Evolutionary conservation across 2,797 vertebrate species (phyloP).

Genomic region (Diplodus puntazzo): DNA sequence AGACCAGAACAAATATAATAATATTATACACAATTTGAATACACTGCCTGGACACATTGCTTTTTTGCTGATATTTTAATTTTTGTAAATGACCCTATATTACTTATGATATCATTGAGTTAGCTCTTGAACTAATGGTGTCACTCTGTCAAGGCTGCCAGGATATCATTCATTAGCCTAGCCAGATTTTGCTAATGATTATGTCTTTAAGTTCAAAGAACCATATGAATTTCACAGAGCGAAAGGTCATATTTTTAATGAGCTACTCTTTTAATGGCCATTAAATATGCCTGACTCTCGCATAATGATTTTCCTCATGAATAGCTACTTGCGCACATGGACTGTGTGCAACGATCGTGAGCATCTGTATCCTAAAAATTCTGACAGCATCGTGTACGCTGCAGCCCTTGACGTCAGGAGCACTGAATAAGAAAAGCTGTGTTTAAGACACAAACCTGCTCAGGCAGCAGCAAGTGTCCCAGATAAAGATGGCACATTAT

Average conservation of each 20-base stretch:
- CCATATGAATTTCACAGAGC: constrained; percentile 14
- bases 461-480: constrained; percentile 71
- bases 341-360: constrained; percentile 25
- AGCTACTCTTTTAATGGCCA: constrained; percentile 31
- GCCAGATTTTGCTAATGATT: constrained; percentile 32
- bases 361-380: constrained; percentile 34
- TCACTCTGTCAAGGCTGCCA: neutral
- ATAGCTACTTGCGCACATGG: constrained; percentile 19
- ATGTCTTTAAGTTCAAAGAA: constrained; percentile 31
- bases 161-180: constrained; percentile 17
- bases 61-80: neutral
- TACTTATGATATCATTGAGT: neutral
- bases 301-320: constrained; percentile 48
- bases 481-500: constrained; percentile 79
- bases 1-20: neutral
- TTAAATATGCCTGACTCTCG: constrained; percentile 48
- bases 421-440: constrained; percentile 39
- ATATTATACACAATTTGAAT: neutral
- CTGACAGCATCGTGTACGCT: constrained; percentile 31
- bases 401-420: constrained; percentile 27
- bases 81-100: neutral
- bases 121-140: neutral
- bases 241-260: constrained; percentile 46
- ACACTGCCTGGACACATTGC: neutral
- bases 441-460: constrained; percentile 57